A percentile compares a stretch with the other conserved stretches of the same genome.
Evolutionary conservation across 2,113 vertebrate genomes (phyloP).

Genomic region (Heterotis niloticus): DNA sequence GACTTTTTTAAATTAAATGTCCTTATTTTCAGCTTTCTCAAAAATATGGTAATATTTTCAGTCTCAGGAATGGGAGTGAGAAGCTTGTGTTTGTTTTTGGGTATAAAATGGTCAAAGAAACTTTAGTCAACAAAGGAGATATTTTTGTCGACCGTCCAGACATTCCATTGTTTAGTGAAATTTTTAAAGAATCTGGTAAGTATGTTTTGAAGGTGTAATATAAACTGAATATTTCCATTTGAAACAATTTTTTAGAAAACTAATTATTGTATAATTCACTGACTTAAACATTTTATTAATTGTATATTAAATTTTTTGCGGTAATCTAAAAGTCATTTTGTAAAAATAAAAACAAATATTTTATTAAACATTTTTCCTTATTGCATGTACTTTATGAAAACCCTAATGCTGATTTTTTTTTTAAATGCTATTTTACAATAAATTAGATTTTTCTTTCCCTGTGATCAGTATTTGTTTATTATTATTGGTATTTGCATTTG

Average conservation of each 20-base stretch:
- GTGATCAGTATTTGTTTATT: neutral
- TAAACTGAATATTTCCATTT: neutral
- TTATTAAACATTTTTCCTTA: too few species aligned
- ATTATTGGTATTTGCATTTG: too few species aligned
- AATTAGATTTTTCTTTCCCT: too few species aligned
- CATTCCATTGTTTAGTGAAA: rapidly evolving
- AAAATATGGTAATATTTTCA: constrained; percentile 54
- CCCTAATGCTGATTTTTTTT: too few species aligned
- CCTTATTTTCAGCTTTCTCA: constrained; percentile 40
- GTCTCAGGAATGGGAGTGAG: rapidly evolving
- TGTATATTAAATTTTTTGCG: too few species aligned
- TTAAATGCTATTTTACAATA: too few species aligned
- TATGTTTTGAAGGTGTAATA: neutral
- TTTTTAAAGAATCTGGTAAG: constrained; percentile 48
- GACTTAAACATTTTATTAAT: too few species aligned
- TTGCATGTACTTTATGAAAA: too few species aligned
- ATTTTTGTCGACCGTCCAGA: constrained; percentile 43
- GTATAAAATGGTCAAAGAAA: constrained; percentile 56
- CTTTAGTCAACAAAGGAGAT: constrained; percentile 51
- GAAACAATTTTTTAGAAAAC: too few species aligned
- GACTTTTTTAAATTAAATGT: neutral
- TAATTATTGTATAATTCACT: too few species aligned
- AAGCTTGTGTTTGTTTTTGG: constrained; percentile 29
- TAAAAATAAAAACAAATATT: too few species aligned
- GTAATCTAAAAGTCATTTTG: too few species aligned